phyloP scores from a whole-genome alignment of 2,888 invertebrate genomes.

The Caenorhabditis doughertyi region DNA sequence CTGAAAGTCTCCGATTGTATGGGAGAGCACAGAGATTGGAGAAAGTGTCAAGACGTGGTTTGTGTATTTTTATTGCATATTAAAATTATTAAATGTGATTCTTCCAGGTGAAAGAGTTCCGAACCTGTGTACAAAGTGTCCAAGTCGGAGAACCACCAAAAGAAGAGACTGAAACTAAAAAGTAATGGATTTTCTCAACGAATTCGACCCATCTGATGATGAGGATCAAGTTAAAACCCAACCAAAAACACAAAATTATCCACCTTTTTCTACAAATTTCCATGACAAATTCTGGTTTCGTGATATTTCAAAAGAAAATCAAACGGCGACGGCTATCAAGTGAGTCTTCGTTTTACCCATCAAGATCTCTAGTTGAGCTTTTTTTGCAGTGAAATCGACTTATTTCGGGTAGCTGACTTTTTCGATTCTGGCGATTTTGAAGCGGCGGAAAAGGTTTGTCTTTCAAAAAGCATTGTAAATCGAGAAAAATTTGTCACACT shows the following conservation, averaged over 20 bases:
- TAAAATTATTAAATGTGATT: neutral
- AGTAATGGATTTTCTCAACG: conserved; percentile 57
- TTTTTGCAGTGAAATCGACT: conserved; percentile 58
- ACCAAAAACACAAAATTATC: conserved; percentile 21
- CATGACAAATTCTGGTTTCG: conserved; percentile 61
- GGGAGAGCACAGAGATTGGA: conserved; percentile 79
- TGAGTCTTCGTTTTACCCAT: neutral
- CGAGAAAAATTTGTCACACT: too few relatives aligned
- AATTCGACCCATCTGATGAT: conserved; percentile 51
- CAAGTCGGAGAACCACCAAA: conserved; percentile 45
- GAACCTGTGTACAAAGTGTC: conserved; percentile 44
- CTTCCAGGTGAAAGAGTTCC: conserved; percentile 54
- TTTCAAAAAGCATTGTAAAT: too few relatives aligned
- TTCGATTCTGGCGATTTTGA: conserved; percentile 3
- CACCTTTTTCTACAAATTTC: conserved; percentile 34
- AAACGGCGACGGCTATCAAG: conserved; percentile 39
- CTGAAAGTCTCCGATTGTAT: conserved; percentile 77
- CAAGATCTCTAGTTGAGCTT: neutral
- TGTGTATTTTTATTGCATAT: neutral
- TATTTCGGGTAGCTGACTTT: conserved; percentile 30
- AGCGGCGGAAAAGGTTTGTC: conserved; percentile 13
- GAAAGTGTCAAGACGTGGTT: conserved; percentile 77
- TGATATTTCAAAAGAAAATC: conserved; percentile 33
- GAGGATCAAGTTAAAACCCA: conserved; percentile 21
- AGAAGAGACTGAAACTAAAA: conserved; percentile 26